Conservation (phyloP, 2,113 vertebrate species). For the Cochlearius cochlearius region DNA sequence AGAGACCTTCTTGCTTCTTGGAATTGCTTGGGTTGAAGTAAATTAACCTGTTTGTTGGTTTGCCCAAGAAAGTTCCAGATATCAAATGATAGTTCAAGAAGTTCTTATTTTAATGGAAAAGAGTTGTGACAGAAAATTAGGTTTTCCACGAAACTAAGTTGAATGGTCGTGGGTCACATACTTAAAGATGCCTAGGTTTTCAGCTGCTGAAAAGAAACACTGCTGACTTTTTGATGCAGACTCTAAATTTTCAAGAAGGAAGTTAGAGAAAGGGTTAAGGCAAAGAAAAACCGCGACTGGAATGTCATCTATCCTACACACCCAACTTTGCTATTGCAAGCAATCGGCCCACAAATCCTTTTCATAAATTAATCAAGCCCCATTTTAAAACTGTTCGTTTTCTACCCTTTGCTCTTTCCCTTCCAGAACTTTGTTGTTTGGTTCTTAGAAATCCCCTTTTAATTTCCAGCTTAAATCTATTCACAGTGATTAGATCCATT, state of each 20-base stretch:
- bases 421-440: neutral
- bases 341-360: neutral
- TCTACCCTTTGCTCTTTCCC: neutral
- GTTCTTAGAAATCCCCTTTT: conserved; percentile 34
- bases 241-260: neutral
- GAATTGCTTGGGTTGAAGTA: neutral
- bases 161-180: neutral
- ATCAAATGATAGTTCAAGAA: neutral
- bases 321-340: neutral
- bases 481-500: conserved; percentile 34
- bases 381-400: neutral
- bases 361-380: neutral
- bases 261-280: neutral
- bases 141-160: neutral
- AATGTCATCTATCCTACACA: neutral
- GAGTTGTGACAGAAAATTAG: neutral
- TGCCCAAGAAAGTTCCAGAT: neutral
- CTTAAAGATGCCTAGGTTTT: neutral
- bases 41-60: neutral
- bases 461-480: conserved; percentile 37
- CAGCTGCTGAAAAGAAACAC: neutral
- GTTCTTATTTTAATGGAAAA: neutral
- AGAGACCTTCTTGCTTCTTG: neutral
- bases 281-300: neutral
- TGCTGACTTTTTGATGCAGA: neutral